These are phyloP conservation scores for Gambusia affinis DNA, from an alignment of 2,113 vertebrate species.

Conservation along the genomic window DNA sequence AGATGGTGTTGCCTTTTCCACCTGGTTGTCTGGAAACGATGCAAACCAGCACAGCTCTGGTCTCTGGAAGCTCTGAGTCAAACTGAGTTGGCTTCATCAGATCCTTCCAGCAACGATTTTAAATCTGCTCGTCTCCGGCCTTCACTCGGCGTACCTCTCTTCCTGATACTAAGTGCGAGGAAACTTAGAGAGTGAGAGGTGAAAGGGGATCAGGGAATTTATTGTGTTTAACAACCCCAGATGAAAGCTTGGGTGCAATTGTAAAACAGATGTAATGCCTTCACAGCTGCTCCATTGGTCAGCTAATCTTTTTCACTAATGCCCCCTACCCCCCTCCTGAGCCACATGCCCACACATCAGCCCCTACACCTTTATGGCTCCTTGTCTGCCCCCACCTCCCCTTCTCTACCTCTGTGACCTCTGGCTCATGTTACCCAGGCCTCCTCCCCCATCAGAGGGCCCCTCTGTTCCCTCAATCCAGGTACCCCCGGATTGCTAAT, in stretches of 20 bases:
- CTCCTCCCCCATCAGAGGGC: conserved; percentile 66
- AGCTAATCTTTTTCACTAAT: conserved; percentile 82
- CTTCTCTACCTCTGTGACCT: conserved; percentile 60
- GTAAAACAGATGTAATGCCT: conserved; percentile 84
- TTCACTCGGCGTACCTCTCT: conserved; percentile 19
- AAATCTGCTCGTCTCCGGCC: conserved; percentile 17
- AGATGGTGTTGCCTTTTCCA: conserved; percentile 59
- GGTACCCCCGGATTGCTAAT: conserved; percentile 68
- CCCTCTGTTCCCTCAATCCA: conserved; percentile 65
- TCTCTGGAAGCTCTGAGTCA: conserved; percentile 6
- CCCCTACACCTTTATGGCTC: conserved; percentile 61
- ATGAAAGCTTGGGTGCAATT: conserved; percentile 81
- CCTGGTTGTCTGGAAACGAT: conserved; percentile 51
- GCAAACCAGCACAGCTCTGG: conserved; percentile 7
- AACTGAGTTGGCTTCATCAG: conserved; percentile 14
- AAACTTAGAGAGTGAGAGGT: conserved; percentile 61
- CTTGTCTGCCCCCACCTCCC: conserved; percentile 5
- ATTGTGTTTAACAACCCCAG: conserved; percentile 80
- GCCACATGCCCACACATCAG: conserved; percentile 53
- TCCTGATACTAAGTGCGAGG: conserved; percentile 12
- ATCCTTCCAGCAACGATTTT: conserved; percentile 13
- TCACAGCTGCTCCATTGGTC: conserved; percentile 81
- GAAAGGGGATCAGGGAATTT: conserved; percentile 76
- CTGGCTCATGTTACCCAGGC: conserved; percentile 68
- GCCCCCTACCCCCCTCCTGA: conserved; percentile 31